A percentile compares a stretch with the other conserved stretches of the same genome.
These are phyloP conservation scores for Catamblyrhynchus diadema DNA, from an alignment of 2,797 vertebrate genomes.

Conservation along the genomic window DNA sequence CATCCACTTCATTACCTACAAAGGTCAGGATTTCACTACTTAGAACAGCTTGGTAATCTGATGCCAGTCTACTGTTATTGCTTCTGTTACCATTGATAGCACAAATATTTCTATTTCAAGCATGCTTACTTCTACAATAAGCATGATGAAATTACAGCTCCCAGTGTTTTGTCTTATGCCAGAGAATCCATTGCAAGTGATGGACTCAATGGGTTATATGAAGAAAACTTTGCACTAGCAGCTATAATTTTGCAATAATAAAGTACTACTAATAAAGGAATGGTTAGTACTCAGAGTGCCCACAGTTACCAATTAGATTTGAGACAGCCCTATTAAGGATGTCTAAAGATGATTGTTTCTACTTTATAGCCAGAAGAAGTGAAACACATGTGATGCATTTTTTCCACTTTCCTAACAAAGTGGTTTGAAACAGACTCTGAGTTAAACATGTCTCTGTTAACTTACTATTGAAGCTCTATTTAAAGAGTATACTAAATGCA, in stretches of 20 bases:
- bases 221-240: neutral
- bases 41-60: neutral
- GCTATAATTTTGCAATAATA: neutral
- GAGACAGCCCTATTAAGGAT: neutral
- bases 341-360: neutral
- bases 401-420: neutral
- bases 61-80: neutral
- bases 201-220: neutral
- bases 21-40: neutral
- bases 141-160: neutral
- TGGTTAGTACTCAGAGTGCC: neutral
- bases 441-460: neutral
- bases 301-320: neutral
- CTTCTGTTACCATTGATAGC: neutral
- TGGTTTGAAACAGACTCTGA: neutral
- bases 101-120: conserved; percentile 10
- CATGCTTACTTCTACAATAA: neutral
- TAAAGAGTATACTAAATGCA: neutral
- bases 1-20: neutral
- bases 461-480: neutral
- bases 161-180: neutral
- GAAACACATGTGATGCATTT: neutral
- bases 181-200: neutral
- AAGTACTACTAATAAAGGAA: neutral
- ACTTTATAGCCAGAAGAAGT: neutral